Evolutionary conservation across 2,797 vertebrate species (phyloP), one percentile per base, ranked within the genome.

Genomic region (Lepus townsendii): DNA sequence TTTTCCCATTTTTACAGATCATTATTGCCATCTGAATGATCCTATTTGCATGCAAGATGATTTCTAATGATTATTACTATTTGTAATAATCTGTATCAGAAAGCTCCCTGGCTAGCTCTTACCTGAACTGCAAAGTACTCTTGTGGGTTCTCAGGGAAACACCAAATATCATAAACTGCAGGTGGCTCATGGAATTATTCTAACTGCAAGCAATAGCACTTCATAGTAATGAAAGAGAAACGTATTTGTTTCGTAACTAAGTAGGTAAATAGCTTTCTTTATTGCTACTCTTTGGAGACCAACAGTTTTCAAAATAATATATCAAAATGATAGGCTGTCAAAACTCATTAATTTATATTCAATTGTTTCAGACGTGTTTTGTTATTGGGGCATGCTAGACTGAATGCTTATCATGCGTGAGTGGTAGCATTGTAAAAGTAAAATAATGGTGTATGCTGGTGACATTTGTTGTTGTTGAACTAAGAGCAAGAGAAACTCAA

Each of bases 11-110:
- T 95, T 96, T 54, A 96, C 96, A 92, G 72, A 93, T 95, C 72
- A 92, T 95, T 96, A 96, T 91, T 91, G 57, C 87, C 79, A 95
- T 95, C 60, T 87, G 91, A 97, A 97, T 65, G 95, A 95, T 91
- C 75, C 71, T 95, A 96, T 97, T 93, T 97, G 96, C 95, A 97
- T 96, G 62, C 77, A 90, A 93, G 95, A 96, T 95, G 94, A 97
- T 95, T 95, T 96, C 96, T 97, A 96, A 95, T 97, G 96, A 97
- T 97, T 97, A 96, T 96, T 96, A 97, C 96, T 97, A 96, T 96
- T 97, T 97, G 95, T 97, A 97, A 97, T 96, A 96, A 96, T 96
- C 92, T 94, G 50, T 93, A 88, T 90, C 26, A 30, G 96, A 97
- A 96, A 96, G 97, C 97, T 97, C 96, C 97, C 96, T 91, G 87